Percentiles rank a stretch among this genome's conserved stretches.
phyloP scores from a whole-genome alignment of 2,888 invertebrate genomes.

The Cantharis flavilabris region DNA sequence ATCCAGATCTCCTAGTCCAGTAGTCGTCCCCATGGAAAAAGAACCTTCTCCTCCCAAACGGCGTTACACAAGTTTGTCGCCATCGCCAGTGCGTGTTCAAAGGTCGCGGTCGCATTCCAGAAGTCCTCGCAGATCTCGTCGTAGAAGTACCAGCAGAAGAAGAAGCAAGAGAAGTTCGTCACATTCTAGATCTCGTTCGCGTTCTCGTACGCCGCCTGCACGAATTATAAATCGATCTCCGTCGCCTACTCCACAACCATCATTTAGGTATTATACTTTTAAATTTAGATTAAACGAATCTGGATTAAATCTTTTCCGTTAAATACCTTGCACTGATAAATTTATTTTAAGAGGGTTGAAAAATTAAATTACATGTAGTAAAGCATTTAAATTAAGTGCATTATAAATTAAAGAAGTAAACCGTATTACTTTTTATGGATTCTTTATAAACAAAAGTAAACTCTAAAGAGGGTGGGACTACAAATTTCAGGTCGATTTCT shows the following conservation, averaged over 20 bases:
- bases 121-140: constrained; percentile 45
- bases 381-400: too few relatives aligned
- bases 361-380: too few relatives aligned
- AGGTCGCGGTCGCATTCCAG: constrained; percentile 59
- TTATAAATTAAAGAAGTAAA: too few relatives aligned
- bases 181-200: constrained; percentile 56
- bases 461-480: too few relatives aligned
- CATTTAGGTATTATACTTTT: constrained; percentile 11
- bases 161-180: constrained; percentile 49
- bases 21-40: constrained; percentile 71
- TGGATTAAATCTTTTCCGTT: too few relatives aligned
- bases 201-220: constrained; percentile 55
- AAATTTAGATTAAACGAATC: neutral
- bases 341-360: too few relatives aligned
- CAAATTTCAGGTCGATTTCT: too few relatives aligned
- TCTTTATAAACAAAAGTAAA: too few relatives aligned
- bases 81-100: constrained; percentile 45
- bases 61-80: constrained; percentile 72
- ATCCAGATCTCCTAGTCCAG: constrained; percentile 80
- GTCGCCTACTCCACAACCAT: constrained; percentile 31
- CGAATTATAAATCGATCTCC: constrained; percentile 42
- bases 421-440: too few relatives aligned
- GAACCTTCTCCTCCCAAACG: constrained; percentile 75
- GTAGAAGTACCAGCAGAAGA: constrained; percentile 50
- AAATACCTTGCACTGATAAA: too few relatives aligned